A percentile compares a stretch with the other conserved stretches of the same genome.
Conservation (phyloP, 1,140 invertebrate genomes). For the Riptortus pedestris region DNA sequence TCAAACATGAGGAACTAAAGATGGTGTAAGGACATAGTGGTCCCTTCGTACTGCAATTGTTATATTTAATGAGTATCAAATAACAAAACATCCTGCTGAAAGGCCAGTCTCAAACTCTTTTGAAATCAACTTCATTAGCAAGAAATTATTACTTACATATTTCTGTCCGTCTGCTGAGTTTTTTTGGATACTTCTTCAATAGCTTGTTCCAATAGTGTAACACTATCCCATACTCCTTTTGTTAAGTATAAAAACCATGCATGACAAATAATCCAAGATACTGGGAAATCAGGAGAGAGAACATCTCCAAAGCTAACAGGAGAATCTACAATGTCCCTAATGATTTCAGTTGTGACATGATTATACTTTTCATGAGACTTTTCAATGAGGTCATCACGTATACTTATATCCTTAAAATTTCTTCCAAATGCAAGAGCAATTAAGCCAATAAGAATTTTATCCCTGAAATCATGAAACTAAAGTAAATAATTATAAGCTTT, state of each 20-base stretch:
- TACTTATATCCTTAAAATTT: conserved; percentile 28
- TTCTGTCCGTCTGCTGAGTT: background rate
- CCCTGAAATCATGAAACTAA: conserved; percentile 24
- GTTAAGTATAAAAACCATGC: conserved; percentile 42
- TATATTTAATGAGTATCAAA: no score
- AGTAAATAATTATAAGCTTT: background rate
- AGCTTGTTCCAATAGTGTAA: background rate
- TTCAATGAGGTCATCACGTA: background rate
- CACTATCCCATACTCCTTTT: conserved; percentile 24
- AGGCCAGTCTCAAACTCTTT: no score
- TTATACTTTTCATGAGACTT: conserved; percentile 33
- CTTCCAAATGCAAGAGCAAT: conserved; percentile 32
- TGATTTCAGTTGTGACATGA: conserved; percentile 32
- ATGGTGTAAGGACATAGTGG: no score
- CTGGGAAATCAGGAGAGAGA: conserved; percentile 34
- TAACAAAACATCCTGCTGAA: no score
- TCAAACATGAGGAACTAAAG: no score
- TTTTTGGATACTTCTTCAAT: background rate
- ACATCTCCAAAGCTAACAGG: conserved; percentile 17
- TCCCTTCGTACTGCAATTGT: no score
- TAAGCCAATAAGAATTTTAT: conserved; percentile 26
- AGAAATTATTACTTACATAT: conserved; percentile 8
- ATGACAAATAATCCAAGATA: conserved; percentile 45
- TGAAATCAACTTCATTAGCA: no score
- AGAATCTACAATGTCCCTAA: conserved; percentile 7